Percentiles rank a stretch among this genome's conserved stretches.
Conservation (phyloP, 2,113 vertebrate genomes). For the Psilopsiagon aurifrons region DNA sequence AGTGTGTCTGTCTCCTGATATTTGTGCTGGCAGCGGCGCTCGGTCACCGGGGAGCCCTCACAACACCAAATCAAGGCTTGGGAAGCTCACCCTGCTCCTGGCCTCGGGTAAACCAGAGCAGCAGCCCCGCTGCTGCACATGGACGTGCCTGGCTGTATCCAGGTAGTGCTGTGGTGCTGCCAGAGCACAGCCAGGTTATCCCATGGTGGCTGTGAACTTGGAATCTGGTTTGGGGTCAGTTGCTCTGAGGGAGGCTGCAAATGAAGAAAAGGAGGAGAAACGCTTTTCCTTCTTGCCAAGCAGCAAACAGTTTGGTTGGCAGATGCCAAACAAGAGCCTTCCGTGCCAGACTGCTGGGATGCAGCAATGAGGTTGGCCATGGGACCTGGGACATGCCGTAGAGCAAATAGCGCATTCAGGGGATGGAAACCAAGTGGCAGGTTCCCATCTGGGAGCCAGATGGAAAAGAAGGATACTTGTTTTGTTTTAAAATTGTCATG, state of each 20-base stretch:
- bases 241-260: neutral
- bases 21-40: neutral
- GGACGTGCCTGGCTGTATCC: neutral
- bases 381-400: neutral
- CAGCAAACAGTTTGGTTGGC: neutral
- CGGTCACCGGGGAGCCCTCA: fast-evolving
- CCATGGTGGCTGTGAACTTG: fast-evolving
- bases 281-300: neutral
- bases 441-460: conserved; percentile 50
- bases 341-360: neutral
- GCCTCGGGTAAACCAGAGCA: fast-evolving
- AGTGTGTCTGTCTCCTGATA: fast-evolving
- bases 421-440: neutral
- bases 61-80: neutral
- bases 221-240: neutral
- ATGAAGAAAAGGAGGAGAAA: neutral
- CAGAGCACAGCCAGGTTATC: neutral
- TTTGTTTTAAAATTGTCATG: conserved; percentile 27
- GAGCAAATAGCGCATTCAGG: neutral
- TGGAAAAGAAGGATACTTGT: conserved; percentile 21
- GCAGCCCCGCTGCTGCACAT: neutral
- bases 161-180: neutral
- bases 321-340: neutral
- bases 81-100: neutral
- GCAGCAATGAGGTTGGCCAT: neutral